phyloP scores from a whole-genome alignment of 2,888 invertebrate species.

The Hydroisotoma schaefferi region DNA sequence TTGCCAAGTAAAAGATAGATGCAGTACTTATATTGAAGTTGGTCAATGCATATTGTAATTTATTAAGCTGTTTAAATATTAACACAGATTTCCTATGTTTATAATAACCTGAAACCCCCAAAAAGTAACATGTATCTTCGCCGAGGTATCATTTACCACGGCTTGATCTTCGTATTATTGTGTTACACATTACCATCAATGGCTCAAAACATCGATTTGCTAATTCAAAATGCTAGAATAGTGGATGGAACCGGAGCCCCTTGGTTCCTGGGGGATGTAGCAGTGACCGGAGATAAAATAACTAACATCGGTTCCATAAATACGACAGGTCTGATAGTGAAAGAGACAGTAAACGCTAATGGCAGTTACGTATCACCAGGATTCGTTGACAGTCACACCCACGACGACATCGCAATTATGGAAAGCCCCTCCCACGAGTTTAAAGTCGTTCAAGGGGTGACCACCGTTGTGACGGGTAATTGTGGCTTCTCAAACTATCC shows the following conservation, averaged over 20 bases:
- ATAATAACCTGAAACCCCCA: too few relatives aligned
- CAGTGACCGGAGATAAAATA: slow-evolving; percentile 23
- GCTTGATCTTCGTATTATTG: too few relatives aligned
- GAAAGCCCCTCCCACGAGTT: slow-evolving; percentile 31
- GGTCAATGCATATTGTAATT: too few relatives aligned
- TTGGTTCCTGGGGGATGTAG: slow-evolving; percentile 29
- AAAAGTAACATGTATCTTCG: too few relatives aligned
- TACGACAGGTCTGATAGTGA: too few relatives aligned
- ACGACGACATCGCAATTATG: slow-evolving; percentile 44
- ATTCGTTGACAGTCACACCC: slow-evolving; percentile 46
- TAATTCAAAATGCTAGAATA: slow-evolving; percentile 35
- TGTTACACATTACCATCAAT: too few relatives aligned
- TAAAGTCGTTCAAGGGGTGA: slow-evolving; percentile 45
- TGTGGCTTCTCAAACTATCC: slow-evolving; percentile 46
- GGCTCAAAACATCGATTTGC: slow-evolving; percentile 15
- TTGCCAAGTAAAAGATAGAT: too few relatives aligned
- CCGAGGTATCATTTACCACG: too few relatives aligned
- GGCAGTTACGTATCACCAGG: slow-evolving; percentile 40
- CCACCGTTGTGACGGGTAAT: slow-evolving; percentile 43
- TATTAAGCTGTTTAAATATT: too few relatives aligned
- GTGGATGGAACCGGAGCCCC: slow-evolving; percentile 44
- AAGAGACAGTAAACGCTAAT: slow-evolving; percentile 25
- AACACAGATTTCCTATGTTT: too few relatives aligned
- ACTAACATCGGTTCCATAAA: slow-evolving; percentile 17
- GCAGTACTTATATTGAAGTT: too few relatives aligned